A percentile compares a stretch with the other conserved stretches of the same genome.
phyloP scores from a whole-genome alignment of 2,113 vertebrate genomes.

The Forbesichthys papilliferus region DNA sequence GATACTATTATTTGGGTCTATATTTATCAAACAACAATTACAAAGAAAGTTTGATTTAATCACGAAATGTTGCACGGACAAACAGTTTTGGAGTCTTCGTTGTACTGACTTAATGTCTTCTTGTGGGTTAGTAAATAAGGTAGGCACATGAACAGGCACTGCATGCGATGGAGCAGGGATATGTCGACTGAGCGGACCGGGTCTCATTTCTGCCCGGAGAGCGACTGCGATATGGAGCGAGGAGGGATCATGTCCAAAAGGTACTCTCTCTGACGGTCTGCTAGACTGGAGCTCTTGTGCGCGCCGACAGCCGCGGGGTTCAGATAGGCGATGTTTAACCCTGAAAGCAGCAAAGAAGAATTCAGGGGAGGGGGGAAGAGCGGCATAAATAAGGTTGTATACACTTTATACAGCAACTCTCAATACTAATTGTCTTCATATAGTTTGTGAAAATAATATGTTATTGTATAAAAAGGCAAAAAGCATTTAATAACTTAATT shows the following conservation, averaged over 20 bases:
- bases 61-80: conserved; percentile 71
- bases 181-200: conserved; percentile 3
- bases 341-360: conserved; percentile 57
- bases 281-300: conserved; percentile 92
- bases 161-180: conserved; percentile 82
- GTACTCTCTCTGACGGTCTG: conserved; percentile 95
- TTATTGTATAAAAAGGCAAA: no score
- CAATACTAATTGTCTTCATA: no score
- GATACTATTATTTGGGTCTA: neutral
- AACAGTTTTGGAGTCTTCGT: conserved; percentile 71
- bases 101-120: conserved; percentile 66
- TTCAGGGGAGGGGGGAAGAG: neutral
- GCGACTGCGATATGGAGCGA: conserved; percentile 96
- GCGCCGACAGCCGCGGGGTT: conserved; percentile 89
- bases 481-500: no score
- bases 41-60: conserved; percentile 61
- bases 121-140: conserved; percentile 73
- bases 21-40: neutral
- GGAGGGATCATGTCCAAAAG: conserved; percentile 98
- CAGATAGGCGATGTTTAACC: conserved; percentile 96
- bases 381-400: no score
- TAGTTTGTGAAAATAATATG: no score
- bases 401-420: no score
- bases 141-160: conserved; percentile 92
- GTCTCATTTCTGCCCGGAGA: conserved; percentile 93